Conservation (phyloP, 1,140 invertebrate genomes). For the Bombus terrestris region DNA sequence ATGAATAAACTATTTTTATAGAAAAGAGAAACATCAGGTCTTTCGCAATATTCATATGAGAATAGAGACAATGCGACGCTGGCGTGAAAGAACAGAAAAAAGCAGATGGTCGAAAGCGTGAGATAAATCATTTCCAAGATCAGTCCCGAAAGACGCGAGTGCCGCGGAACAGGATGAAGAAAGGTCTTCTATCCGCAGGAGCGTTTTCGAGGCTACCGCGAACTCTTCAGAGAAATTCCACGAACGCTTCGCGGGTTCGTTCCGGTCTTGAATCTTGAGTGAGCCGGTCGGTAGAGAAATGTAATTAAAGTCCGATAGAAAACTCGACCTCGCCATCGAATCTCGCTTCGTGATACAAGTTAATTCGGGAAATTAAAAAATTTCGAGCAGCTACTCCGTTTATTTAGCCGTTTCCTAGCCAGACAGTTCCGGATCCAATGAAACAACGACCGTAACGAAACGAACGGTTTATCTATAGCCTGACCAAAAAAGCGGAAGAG, state of each 20-base stretch:
- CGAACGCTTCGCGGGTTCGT: conserved; percentile 6
- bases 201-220: conserved; percentile 26
- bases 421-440: background rate
- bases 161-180: conserved; percentile 51
- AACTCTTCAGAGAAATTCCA: conserved; percentile 6
- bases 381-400: background rate
- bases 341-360: background rate
- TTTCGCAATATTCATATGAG: no score
- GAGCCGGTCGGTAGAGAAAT: background rate
- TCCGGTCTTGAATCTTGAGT: conserved; percentile 8
- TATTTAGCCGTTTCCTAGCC: background rate
- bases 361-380: conserved; percentile 25
- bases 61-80: no score
- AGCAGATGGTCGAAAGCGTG: conserved; percentile 32
- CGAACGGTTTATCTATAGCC: background rate
- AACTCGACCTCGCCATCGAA: background rate
- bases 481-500: no score
- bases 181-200: conserved; percentile 1
- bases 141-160: conserved; percentile 42
- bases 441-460: background rate
- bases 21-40: no score
- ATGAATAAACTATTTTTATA: no score
- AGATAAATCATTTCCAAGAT: conserved; percentile 62
- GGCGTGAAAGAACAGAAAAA: conserved; percentile 1
- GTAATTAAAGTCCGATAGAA: conserved; percentile 37